Base-by-base conservation (phyloP, 2,113 vertebrate genomes). In the Cavia porcellus region DNA sequence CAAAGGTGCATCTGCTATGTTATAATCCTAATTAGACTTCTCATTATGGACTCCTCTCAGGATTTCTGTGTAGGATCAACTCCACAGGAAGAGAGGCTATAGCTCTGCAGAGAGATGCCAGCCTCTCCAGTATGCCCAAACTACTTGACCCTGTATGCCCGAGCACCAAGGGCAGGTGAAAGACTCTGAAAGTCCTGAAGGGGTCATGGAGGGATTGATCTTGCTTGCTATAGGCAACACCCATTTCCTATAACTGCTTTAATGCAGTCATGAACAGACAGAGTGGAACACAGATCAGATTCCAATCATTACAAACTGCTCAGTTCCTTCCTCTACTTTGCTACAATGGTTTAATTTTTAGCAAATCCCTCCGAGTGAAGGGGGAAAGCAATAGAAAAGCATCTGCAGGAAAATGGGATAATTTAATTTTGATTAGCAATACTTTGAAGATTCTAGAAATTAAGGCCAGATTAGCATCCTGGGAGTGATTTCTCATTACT, bases 351-450 rank as follows among this genome's bases (percentile, higher is more conserved):
- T 4, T 45, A 64, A 89, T 68, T 93, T 42, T 83, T 57, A 91
- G 89, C 74, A 93, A 47, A 57, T 82, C 92, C 82, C 35, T 84
- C 59, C 38, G 3, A 62, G 52, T 22, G 87, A 47, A 83, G 30
- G 38, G 47, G 11, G 15, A 90, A 95, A 61, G 24, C 64, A 92
- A 66, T 0, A 92, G 72, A 88, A n/a, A 96, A 93, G 30, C 8
- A 80, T 82, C 22, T 83, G 45, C 52, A 90, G 2, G 86, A 66
- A 94, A 25, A 66, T 55, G 42, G 45, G 52, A 83, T 96, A 77
- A 77, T 86, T 95, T 91, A 75, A 93, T 80, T 86, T 70, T 66
- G 5, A 92, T 82, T 89, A 77, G 88, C 50, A 64, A 47, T 89
- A 86, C 57, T 77, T 62, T 7, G 86, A 94, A 92, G 68, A 66